These are phyloP conservation scores for Cryptocephalus primarius DNA, from an alignment of 2,888 invertebrate species.

Conservation along the genomic window DNA sequence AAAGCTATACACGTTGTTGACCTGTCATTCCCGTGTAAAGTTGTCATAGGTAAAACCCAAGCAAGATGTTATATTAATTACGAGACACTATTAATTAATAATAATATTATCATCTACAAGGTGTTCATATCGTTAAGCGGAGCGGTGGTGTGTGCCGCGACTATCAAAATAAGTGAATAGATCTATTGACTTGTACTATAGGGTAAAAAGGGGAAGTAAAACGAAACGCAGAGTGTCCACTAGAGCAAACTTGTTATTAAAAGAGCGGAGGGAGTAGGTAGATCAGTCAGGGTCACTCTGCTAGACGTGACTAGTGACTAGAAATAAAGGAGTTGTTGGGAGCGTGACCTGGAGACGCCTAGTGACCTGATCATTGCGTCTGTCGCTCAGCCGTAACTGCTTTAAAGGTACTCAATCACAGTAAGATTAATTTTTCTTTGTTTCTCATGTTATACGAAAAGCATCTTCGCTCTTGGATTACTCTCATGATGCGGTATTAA, in stretches of 20 bases:
- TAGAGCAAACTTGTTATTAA: conserved; percentile 28
- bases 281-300: conserved; percentile 35
- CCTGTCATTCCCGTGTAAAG: no score
- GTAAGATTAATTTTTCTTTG: conserved; percentile 22
- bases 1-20: no score
- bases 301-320: conserved; percentile 26
- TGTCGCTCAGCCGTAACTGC: conserved; percentile 25
- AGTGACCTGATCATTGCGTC: conserved; percentile 24
- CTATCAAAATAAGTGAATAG: conserved; percentile 4
- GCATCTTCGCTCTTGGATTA: conserved; percentile 1
- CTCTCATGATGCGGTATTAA: no score
- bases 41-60: no score
- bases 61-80: no score
- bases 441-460: conserved; percentile 5
- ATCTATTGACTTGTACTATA: conserved; percentile 18
- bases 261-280: conserved; percentile 32
- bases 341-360: conserved; percentile 28
- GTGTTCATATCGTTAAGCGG: no score
- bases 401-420: conserved; percentile 35
- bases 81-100: no score
- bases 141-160: no score
- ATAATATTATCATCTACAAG: no score
- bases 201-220: conserved; percentile 8
- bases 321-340: conserved; percentile 30
- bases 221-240: conserved; percentile 29